Evolutionary conservation across 2,797 vertebrate genomes (phyloP), one percentile per base, ranked within the genome.

Genomic region (Eurystomus glaucurus): DNA sequence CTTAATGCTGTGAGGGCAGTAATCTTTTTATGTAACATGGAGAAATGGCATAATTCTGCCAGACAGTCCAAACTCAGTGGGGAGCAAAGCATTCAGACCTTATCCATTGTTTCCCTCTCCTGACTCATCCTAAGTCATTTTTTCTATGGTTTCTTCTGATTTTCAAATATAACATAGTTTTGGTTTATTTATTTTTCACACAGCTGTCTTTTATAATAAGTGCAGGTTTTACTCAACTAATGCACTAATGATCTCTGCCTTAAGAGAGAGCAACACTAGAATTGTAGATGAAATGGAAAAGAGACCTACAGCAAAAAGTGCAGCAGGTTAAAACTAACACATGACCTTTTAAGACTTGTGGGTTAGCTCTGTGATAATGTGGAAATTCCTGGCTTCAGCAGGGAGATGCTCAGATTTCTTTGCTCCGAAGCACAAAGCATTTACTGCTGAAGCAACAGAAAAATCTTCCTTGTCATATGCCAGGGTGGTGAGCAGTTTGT

Each of bases 1-100:
- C 37, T 85, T 84, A 74, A 15, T 37, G 17, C 17, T 80, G 55
- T 2, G 28, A 90, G 72, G 90, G 55, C 92, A 96, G 68, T 90
- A 96, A 95, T 95, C 88, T 69, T 75, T 93, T 96, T 96, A 94
- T 2, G 8, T 96, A 97, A 96, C 78, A 15, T 2, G 3, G 51
- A 77, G 57, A 93, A 94, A 88, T 61, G 84, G 81, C 88, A 90
- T 46, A 22, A 58, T 86, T 96, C 77, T 83, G 65, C 70, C 93
- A 95, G 66, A 50, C 2, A 1, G 52, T 80, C 5, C 4, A 0
- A 75, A 68, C 88, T 58, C 84, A 21, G 61, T 3, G 13, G 70
- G 81, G 74, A 96, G 64, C 0, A 0, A 62, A 88, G 50, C 54
- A 28, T 71, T 92, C 82, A 85, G 86, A 61, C 79, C 68, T 43